Base-by-base conservation (phyloP, 2,113 vertebrate species). In the Eleginops maclovinus region DNA sequence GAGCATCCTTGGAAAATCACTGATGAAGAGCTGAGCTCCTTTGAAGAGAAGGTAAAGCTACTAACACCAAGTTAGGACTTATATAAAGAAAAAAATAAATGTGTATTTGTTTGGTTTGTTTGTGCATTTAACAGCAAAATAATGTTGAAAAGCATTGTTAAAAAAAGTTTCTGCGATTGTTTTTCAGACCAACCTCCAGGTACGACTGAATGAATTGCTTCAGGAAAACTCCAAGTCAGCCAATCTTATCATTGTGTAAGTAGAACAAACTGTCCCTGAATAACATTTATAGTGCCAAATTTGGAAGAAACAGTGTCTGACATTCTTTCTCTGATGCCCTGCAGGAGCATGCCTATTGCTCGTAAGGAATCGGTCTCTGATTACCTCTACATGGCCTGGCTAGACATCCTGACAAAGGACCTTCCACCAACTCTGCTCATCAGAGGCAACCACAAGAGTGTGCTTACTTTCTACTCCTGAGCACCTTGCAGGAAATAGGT, bases 381-480 rank as follows among this genome's bases (percentile, higher is more conserved):
- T 81, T 94, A 96, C 86, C 94, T 99, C 62, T 99, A 99, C 84
- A 96, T 99, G 98, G 95, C 97, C 72, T 99, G 98, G 98, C 82
- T 99, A 88, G 98, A 99, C 90, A 92, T 94, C 54, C 96, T 99
- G 81, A 96, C 97, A 3, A 97, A 96, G 85, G 97, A 98, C 79
- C 96, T 99, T 50, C 98, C 98, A 85, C 97, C 98, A 28, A 90
- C 95, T 49, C 77, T 99, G 86, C 94, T 99, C 87, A 95, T 99
- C 66, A 94, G 98, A 91, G 98, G 98, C 75, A 99, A 99, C 92
- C 98, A 99, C 93, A 97, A 98, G 95, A 99, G 96, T 8, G 98
- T 99, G 53, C 94, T 99, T 40, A 99, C 98, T 17, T 99, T 99
- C 94, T 99, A 99, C 90, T 99, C 98, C 16, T 99, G 96, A 95